These are phyloP conservation scores for Camponotus pennsylvanicus DNA, from an alignment of 1,140 invertebrate species.

Conservation along the genomic window DNA sequence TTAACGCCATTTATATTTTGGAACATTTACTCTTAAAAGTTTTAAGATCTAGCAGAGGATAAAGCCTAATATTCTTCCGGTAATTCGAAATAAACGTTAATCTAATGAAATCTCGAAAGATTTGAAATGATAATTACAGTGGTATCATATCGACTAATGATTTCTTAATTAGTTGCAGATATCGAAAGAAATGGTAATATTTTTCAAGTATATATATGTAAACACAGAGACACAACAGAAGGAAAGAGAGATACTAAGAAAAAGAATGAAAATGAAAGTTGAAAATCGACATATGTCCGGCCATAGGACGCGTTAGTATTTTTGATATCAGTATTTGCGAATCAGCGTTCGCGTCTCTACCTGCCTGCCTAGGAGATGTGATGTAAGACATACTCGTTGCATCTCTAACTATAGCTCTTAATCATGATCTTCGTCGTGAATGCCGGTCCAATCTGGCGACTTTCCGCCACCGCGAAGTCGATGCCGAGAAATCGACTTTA, in stretches of 20 bases:
- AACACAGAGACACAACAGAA: neutral
- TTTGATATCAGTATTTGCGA: slow-evolving; percentile 86
- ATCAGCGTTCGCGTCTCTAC: slow-evolving; percentile 58
- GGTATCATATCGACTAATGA: too few relatives aligned
- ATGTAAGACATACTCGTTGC: slow-evolving; percentile 72
- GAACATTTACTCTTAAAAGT: neutral
- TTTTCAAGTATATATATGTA: slow-evolving; percentile 11
- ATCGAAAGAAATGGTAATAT: slow-evolving; percentile 5
- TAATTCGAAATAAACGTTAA: neutral
- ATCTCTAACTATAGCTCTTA: slow-evolving; percentile 43
- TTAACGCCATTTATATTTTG: too few relatives aligned
- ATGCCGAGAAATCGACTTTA: slow-evolving; percentile 17
- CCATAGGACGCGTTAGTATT: slow-evolving; percentile 82
- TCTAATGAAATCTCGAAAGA: neutral
- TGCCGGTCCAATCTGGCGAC: slow-evolving; percentile 14
- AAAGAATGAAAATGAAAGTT: slow-evolving; percentile 67
- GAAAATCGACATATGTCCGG: slow-evolving; percentile 65
- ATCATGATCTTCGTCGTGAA: slow-evolving; percentile 46
- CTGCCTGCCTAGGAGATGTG: slow-evolving; percentile 77
- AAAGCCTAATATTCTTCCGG: neutral
- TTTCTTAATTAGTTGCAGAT: neutral
- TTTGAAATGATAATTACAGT: neutral
- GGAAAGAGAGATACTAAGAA: slow-evolving; percentile 61
- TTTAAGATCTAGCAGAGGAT: neutral
- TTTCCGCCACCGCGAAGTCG: slow-evolving; percentile 9